Percentiles rank a stretch among this genome's conserved stretches.
Evolutionary conservation across 2,113 vertebrate species (phyloP).

Genomic region (Ciconia stormi): DNA sequence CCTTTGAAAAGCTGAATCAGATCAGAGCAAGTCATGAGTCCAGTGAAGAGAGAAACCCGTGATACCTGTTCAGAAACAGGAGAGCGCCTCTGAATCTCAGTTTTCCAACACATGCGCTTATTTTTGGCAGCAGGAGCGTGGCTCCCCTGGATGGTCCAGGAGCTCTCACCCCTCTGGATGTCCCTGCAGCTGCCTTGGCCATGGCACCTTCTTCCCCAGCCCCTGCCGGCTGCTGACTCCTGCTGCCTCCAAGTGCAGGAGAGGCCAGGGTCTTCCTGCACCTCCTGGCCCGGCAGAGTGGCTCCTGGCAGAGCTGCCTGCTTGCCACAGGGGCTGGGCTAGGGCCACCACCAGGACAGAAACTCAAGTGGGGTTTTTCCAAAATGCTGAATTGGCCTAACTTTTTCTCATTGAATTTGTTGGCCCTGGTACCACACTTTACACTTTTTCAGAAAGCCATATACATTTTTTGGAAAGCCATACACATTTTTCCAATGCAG

Average conservation of each 20-base stretch:
- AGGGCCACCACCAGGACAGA: accelerated
- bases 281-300: neutral
- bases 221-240: neutral
- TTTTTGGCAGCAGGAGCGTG: neutral
- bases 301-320: neutral
- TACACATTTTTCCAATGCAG: neutral
- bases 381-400: neutral
- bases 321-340: neutral
- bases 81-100: neutral
- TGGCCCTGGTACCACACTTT: neutral
- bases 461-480: neutral
- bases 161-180: accelerated
- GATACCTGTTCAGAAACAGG: neutral
- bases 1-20: neutral
- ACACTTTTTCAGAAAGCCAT: neutral
- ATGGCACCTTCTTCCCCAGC: neutral
- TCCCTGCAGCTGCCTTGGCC: neutral
- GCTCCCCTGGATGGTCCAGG: neutral
- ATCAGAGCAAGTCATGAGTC: neutral
- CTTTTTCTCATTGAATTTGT: neutral
- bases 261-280: neutral
- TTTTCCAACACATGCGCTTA: neutral
- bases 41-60: neutral
- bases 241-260: neutral
- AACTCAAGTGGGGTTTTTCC: neutral